Percentiles rank a stretch among this genome's conserved stretches.
Evolutionary conservation across 53 echinoderm and acorn worm species (phyloP).

Genomic region (Stichopus horrens): DNA sequence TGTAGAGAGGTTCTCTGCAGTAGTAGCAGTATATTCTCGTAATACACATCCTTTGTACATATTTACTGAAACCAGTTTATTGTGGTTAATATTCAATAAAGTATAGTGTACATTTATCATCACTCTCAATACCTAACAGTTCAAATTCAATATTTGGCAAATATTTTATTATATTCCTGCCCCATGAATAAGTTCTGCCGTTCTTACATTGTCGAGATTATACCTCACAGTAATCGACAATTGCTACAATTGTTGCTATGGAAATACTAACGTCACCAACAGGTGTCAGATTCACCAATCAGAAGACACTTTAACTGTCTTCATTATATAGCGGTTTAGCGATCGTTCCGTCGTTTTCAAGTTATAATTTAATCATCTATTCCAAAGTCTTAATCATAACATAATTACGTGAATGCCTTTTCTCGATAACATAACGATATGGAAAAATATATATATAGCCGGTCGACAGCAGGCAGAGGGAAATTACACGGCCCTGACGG

Average conservation of each 20-base stretch:
- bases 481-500: not conserved
- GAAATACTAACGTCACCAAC: conserved; percentile 26
- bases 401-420: conserved; percentile 11
- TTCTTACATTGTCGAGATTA: not conserved
- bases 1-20: too few species aligned
- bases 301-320: not conserved
- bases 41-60: too few species aligned
- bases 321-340: conserved; percentile 23
- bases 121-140: not conserved
- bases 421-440: not conserved
- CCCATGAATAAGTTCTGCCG: not conserved
- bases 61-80: too few species aligned
- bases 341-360: conserved; percentile 29
- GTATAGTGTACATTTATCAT: too few species aligned
- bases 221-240: not conserved
- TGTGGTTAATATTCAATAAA: too few species aligned
- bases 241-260: conserved; percentile 22
- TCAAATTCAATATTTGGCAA: not conserved
- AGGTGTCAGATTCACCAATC: conserved; percentile 35
- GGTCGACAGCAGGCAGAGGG: not conserved
- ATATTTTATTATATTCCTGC: not conserved
- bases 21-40: too few species aligned
- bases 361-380: conserved; percentile 32
- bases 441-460: not conserved
- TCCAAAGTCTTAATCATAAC: conserved; percentile 28